Evolutionary conservation across 2,113 vertebrate species (phyloP).

Genomic region (Micromys minutus): DNA sequence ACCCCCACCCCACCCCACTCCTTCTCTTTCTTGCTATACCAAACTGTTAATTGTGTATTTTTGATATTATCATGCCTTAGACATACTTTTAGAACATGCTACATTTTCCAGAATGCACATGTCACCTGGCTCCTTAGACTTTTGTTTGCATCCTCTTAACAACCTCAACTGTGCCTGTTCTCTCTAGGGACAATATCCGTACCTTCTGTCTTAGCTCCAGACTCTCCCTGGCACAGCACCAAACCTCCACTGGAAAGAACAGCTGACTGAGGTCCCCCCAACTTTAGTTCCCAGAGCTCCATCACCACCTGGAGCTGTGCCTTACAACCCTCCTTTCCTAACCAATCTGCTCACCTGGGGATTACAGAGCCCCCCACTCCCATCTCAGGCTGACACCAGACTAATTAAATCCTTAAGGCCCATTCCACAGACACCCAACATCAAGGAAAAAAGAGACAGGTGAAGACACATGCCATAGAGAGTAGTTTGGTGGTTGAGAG

Average conservation of each 20-base stretch:
- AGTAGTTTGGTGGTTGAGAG: not conserved
- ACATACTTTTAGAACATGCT: not conserved
- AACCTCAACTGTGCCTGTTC: not conserved
- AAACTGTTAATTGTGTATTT: not conserved
- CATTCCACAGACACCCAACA: not conserved
- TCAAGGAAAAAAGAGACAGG: not conserved
- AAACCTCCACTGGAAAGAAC: not conserved
- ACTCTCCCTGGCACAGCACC: not conserved
- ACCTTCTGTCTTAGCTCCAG: not conserved
- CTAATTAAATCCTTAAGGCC: not conserved
- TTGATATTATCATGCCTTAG: not conserved
- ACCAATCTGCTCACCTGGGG: not conserved
- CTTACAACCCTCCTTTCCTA: not conserved
- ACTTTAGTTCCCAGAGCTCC: not conserved
- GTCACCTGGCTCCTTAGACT: not conserved
- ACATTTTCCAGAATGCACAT: not conserved
- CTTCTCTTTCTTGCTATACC: not conserved
- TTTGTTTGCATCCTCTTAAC: not conserved
- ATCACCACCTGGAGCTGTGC: too few species aligned
- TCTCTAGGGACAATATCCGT: not conserved
- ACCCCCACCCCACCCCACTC: too few species aligned
- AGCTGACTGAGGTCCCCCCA: not conserved
- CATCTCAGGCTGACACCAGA: not conserved
- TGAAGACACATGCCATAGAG: not conserved
- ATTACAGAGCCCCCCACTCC: not conserved